Conservation (phyloP, 2,113 vertebrate genomes). For the Mugil cephalus region DNA sequence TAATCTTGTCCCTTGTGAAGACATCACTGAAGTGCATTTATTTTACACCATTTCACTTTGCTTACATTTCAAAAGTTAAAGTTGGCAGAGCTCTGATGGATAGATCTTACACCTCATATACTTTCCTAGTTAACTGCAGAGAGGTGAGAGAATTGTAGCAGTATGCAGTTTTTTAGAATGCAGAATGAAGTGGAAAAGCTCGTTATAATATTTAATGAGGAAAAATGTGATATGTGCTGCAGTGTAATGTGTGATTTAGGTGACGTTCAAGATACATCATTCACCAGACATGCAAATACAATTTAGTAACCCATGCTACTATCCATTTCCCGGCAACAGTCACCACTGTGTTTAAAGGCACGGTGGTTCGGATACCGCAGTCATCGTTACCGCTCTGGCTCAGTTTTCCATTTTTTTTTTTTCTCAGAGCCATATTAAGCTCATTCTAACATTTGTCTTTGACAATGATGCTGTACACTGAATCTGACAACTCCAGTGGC, state of each 20-base stretch:
- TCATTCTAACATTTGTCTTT: slow-evolving; percentile 69
- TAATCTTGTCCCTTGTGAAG: slow-evolving; percentile 14
- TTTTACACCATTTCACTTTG: slow-evolving; percentile 41
- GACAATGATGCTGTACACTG: slow-evolving; percentile 54
- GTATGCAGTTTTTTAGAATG: slow-evolving; percentile 45
- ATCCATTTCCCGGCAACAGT: slow-evolving; percentile 23
- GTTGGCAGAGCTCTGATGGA: slow-evolving; percentile 44
- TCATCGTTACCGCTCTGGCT: slow-evolving; percentile 9
- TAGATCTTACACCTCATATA: slow-evolving; percentile 67
- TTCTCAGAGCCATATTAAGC: slow-evolving; percentile 64
- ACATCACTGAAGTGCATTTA: slow-evolving; percentile 11
- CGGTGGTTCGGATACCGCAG: slow-evolving; percentile 7
- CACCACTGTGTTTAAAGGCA: not conserved
- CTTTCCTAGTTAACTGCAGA: slow-evolving; percentile 60
- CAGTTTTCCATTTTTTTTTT: slow-evolving; percentile 9
- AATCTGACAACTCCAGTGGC: slow-evolving; percentile 66
- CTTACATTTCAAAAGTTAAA: slow-evolving; percentile 65
- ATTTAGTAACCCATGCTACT: not conserved
- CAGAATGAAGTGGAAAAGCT: slow-evolving; percentile 26
- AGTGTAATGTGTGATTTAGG: slow-evolving; percentile 3
- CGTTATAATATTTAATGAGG: slow-evolving; percentile 45
- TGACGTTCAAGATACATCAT: slow-evolving; percentile 19
- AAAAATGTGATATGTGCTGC: slow-evolving; percentile 28
- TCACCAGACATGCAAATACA: slow-evolving; percentile 8
- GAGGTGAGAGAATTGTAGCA: slow-evolving; percentile 39